phyloP scores from a whole-genome alignment of 2,797 vertebrate species.

The Megaceryle alcyon region DNA sequence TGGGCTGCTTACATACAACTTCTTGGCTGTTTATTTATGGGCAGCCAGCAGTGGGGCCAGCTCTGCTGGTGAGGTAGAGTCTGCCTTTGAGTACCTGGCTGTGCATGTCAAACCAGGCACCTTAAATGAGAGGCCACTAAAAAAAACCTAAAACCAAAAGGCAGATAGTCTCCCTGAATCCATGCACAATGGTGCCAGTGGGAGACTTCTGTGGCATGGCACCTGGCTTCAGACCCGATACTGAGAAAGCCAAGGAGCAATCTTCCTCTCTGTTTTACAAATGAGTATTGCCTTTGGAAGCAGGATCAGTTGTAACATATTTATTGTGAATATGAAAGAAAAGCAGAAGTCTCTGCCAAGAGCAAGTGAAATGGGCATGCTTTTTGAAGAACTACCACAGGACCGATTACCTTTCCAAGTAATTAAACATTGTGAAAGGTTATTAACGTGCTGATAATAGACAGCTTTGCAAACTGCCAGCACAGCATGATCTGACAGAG shows the following conservation, averaged over 20 bases:
- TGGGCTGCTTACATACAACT: not conserved
- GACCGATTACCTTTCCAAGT: slow-evolving; percentile 73
- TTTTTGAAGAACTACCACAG: slow-evolving; percentile 63
- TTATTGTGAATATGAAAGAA: slow-evolving; percentile 46
- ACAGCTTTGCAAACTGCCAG: slow-evolving; percentile 69
- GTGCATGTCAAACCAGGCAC: not conserved
- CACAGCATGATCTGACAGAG: slow-evolving; percentile 34
- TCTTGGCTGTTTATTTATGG: not conserved
- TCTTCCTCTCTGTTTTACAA: slow-evolving; percentile 24
- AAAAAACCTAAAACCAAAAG: not conserved
- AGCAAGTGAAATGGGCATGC: slow-evolving; percentile 66
- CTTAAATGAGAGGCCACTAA: not conserved
- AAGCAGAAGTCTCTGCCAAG: slow-evolving; percentile 57
- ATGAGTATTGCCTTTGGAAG: slow-evolving; percentile 39
- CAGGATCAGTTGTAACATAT: slow-evolving; percentile 12
- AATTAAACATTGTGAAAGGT: slow-evolving; percentile 76
- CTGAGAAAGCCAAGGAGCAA: slow-evolving; percentile 13
- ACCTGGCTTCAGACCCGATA: not conserved
- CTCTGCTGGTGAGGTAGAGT: not conserved
- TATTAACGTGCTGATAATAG: slow-evolving; percentile 66
- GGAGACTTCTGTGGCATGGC: not conserved
- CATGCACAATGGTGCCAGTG: not conserved
- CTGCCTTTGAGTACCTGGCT: not conserved
- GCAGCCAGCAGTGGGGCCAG: not conserved
- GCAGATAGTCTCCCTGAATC: not conserved